Conservation (phyloP, 1,140 invertebrate species). For the Heterodera schachtii region DNA sequence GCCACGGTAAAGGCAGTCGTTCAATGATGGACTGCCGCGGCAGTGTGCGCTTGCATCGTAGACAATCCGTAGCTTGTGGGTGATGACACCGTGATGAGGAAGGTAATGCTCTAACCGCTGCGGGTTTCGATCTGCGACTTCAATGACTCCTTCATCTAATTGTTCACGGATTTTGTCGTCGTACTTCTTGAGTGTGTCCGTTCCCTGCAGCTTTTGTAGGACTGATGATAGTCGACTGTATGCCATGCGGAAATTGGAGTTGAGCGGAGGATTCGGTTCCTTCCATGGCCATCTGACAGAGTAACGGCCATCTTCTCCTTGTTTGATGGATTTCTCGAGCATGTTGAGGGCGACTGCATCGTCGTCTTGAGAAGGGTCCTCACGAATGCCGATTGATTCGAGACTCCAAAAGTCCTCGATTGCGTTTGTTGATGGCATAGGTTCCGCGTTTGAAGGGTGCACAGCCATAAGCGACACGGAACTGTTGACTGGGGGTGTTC, state of each 20-base stretch:
- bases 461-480: not conserved
- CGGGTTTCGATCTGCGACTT: not conserved
- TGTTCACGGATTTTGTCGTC: slow-evolving; percentile 23
- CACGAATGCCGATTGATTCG: slow-evolving; percentile 33
- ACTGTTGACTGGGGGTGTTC: not conserved
- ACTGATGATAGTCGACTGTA: slow-evolving; percentile 17
- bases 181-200: slow-evolving; percentile 25
- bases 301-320: slow-evolving; percentile 23
- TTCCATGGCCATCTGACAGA: slow-evolving; percentile 29
- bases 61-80: slow-evolving; percentile 63
- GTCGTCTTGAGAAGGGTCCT: slow-evolving; percentile 37
- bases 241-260: slow-evolving; percentile 18
- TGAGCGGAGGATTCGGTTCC: not conserved
- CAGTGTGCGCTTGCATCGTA: slow-evolving; percentile 65
- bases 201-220: slow-evolving; percentile 1
- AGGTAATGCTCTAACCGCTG: slow-evolving; percentile 20
- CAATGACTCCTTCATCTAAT: slow-evolving; percentile 9
- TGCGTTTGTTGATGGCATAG: not conserved
- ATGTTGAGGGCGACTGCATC: slow-evolving; percentile 29
- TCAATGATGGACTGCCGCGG: slow-evolving; percentile 52
- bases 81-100: slow-evolving; percentile 39
- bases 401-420: slow-evolving; percentile 39
- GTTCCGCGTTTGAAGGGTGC: not conserved
- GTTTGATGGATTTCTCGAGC: slow-evolving; percentile 26
- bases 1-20: slow-evolving; percentile 58